phyloP scores from a whole-genome alignment of 2,797 vertebrate species.

The Decapterus maruadsi region DNA sequence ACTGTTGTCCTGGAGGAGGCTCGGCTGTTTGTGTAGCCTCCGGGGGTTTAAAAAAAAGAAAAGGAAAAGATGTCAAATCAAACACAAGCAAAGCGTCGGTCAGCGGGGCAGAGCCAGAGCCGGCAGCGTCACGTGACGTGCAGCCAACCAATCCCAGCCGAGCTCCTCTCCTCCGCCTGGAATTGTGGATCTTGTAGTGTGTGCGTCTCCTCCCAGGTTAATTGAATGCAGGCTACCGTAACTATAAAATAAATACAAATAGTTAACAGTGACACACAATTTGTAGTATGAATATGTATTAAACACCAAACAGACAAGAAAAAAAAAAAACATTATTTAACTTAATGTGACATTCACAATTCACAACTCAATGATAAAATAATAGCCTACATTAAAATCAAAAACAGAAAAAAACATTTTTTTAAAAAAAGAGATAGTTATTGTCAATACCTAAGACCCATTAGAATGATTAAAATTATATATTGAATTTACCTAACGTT shows the following conservation, averaged over 20 bases:
- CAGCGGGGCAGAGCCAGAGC: not conserved
- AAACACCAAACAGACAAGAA: too few relatives aligned
- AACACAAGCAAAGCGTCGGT: not conserved
- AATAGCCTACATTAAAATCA: too few relatives aligned
- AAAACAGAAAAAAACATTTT: too few relatives aligned
- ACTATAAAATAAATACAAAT: not conserved
- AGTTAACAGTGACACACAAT: not conserved
- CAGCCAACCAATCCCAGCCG: not conserved
- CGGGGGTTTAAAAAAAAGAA: not conserved
- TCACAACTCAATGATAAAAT: too few relatives aligned
- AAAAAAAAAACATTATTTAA: too few relatives aligned
- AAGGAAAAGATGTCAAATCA: not conserved
- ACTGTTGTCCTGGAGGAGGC: not conserved
- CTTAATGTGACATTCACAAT: too few relatives aligned
- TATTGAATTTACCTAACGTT: too few relatives aligned
- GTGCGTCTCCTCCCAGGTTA: not conserved
- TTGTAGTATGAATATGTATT: too few relatives aligned
- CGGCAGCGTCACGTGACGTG: slow-evolving; percentile 20
- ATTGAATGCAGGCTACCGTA: not conserved
- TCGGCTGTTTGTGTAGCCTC: slow-evolving; percentile 6
- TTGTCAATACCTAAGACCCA: too few relatives aligned
- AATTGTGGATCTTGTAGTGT: slow-evolving; percentile 47
- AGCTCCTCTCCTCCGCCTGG: not conserved
- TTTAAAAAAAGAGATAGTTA: too few relatives aligned
- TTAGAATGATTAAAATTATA: too few relatives aligned